These are phyloP conservation scores for Eupithecia insigniata DNA, from an alignment of 2,888 invertebrate genomes.

Conservation along the genomic window DNA sequence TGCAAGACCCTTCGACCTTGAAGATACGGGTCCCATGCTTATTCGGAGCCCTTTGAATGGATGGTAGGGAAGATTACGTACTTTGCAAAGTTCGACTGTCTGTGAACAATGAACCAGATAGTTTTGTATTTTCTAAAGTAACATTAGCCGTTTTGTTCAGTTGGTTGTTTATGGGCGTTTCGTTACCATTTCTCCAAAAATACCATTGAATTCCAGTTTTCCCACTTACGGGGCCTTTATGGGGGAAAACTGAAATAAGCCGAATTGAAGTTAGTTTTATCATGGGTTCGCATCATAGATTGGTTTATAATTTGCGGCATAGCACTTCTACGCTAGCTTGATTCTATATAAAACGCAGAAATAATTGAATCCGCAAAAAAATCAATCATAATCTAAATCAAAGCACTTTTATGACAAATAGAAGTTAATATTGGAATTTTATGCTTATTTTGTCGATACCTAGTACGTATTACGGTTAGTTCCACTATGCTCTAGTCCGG, in stretches of 20 bases:
- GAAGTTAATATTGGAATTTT: too few species aligned
- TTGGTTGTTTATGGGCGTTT: neutral
- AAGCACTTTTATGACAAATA: neutral
- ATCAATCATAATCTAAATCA: neutral
- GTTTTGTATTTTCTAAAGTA: neutral
- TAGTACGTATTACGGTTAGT: too few species aligned
- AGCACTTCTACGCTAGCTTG: neutral
- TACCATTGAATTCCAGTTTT: too few species aligned
- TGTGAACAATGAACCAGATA: neutral
- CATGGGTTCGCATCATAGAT: neutral
- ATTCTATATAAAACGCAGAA: neutral
- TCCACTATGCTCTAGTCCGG: too few species aligned
- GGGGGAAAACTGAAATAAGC: too few species aligned
- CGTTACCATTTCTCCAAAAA: neutral
- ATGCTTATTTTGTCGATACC: neutral
- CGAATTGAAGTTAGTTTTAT: neutral
- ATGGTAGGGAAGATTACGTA: neutral
- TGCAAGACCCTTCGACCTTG: slow-evolving; percentile 20
- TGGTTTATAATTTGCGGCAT: too few species aligned
- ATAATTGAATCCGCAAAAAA: neutral
- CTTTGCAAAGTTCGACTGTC: neutral
- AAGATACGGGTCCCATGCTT: slow-evolving; percentile 2
- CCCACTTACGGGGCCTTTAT: too few species aligned
- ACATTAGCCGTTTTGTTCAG: neutral
- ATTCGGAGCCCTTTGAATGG: neutral